Percentiles rank a stretch among this genome's conserved stretches.
Conservation (phyloP, 1,140 invertebrate genomes). For the Trissolcus basalis region DNA sequence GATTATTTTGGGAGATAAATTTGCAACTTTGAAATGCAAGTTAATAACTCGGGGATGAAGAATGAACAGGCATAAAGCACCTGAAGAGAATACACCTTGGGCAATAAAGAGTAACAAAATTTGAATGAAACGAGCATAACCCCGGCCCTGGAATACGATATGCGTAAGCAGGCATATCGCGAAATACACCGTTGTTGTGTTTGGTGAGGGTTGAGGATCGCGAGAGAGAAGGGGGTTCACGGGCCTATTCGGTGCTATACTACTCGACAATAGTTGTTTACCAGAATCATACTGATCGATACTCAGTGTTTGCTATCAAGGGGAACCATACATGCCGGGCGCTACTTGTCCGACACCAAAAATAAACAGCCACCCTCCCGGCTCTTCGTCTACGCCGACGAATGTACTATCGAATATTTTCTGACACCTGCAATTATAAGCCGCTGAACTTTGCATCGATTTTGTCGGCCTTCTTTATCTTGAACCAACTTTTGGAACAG, state of each 20-base stretch:
- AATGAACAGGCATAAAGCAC: background rate
- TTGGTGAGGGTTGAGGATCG: conserved; percentile 59
- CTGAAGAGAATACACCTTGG: too few relatives aligned
- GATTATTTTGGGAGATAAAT: too few relatives aligned
- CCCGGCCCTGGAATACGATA: conserved; percentile 64
- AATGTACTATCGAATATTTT: conserved; percentile 39
- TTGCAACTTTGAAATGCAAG: too few relatives aligned
- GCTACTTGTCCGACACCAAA: conserved; percentile 74
- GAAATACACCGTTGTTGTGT: conserved; percentile 66
- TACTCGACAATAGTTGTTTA: conserved; percentile 76
- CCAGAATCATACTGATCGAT: conserved; percentile 76
- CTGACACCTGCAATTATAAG: conserved; percentile 39
- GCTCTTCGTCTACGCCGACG: conserved; percentile 35
- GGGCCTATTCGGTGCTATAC: conserved; percentile 68
- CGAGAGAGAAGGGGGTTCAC: conserved; percentile 38
- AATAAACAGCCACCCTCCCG: conserved; percentile 71
- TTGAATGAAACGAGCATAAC: conserved; percentile 54
- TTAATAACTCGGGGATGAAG: background rate
- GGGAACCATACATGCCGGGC: conserved; percentile 72
- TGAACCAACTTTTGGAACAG: background rate
- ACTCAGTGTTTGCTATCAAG: conserved; percentile 75
- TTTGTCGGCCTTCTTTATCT: background rate
- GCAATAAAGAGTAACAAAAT: conserved; percentile 47
- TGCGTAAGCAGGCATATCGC: conserved; percentile 70
- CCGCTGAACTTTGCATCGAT: conserved; percentile 7